phyloP scores from a whole-genome alignment of 2,888 invertebrate genomes.

The Drosophila peninsularis region DNA sequence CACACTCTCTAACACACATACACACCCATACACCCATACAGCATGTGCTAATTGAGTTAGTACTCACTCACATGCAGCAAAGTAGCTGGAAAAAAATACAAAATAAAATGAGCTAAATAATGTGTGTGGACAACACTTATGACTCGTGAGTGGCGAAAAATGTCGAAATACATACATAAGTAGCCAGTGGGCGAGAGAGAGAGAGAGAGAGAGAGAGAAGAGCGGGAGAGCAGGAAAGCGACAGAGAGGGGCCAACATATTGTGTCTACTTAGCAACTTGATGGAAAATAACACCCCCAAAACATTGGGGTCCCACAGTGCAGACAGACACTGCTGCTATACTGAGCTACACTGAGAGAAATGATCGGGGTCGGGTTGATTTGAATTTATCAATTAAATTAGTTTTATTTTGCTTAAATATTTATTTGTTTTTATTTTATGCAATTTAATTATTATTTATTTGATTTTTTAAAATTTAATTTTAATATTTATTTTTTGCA shows the following conservation, averaged over 20 bases:
- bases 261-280: slow-evolving; percentile 75
- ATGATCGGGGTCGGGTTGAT: neutral
- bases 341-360: slow-evolving; percentile 2
- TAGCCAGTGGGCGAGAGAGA: neutral
- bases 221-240: neutral
- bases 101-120: slow-evolving; percentile 13
- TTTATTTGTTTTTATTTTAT: neutral
- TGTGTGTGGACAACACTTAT: slow-evolving; percentile 20
- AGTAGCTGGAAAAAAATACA: slow-evolving; percentile 29
- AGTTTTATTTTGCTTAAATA: too few species aligned
- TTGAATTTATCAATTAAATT: neutral
- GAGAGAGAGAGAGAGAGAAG: neutral
- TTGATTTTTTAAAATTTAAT: neutral
- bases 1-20: slow-evolving; percentile 26
- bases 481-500: too few species aligned
- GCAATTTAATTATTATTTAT: neutral
- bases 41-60: slow-evolving; percentile 76
- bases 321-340: neutral
- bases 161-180: slow-evolving; percentile 46
- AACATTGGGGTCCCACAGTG: neutral
- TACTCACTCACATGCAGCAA: slow-evolving; percentile 48
- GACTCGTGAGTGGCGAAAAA: slow-evolving; percentile 57
- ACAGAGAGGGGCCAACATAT: slow-evolving; percentile 40
- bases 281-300: slow-evolving; percentile 59
- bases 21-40: slow-evolving; percentile 57